Conservation (phyloP, 2,797 vertebrate species). For the Thamnophis elegans region DNA sequence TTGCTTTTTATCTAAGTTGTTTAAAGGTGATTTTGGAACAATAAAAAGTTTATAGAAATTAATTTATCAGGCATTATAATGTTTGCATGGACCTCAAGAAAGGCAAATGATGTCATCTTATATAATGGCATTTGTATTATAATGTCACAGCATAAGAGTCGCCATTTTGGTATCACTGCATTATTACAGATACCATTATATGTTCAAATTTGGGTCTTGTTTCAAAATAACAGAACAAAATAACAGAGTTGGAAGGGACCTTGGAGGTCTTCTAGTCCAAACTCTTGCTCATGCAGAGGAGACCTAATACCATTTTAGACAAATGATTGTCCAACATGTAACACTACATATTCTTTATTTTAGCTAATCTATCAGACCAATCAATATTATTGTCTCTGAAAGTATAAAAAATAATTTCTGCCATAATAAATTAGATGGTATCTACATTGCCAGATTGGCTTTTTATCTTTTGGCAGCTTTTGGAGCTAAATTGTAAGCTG, state of each 20-base stretch:
- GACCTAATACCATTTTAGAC: neutral
- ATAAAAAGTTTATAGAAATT: neutral
- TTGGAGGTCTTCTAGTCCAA: neutral
- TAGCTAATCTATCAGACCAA: neutral
- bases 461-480: neutral
- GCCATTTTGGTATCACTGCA: neutral
- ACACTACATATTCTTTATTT: neutral
- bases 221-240: neutral
- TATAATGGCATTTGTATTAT: neutral
- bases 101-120: neutral
- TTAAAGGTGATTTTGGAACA: constrained; percentile 1
- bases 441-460: neutral
- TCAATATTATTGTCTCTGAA: neutral
- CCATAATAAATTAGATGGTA: neutral
- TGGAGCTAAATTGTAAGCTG: neutral
- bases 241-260: neutral
- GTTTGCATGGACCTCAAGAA: neutral
- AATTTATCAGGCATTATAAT: neutral
- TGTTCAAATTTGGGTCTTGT: neutral
- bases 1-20: neutral
- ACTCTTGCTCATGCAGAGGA: neutral
- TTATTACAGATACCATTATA: neutral
- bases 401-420: neutral
- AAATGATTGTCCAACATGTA: neutral
- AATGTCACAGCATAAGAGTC: neutral